Evolutionary conservation across 2,113 vertebrate genomes (phyloP).

Genomic region (human (Homo sapiens)): DNA sequence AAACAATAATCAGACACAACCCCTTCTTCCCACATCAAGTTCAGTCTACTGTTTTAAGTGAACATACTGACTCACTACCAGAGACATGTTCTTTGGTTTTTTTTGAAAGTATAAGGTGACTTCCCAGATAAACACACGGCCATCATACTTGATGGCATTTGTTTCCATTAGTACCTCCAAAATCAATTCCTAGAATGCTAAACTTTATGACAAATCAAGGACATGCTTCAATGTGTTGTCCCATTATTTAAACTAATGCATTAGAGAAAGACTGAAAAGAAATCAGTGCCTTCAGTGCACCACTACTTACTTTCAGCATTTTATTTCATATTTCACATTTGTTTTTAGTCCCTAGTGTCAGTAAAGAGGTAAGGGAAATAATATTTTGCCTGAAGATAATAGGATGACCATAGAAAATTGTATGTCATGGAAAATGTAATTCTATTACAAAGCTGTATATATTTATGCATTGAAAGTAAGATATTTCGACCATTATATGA

Average conservation of each 20-base stretch:
- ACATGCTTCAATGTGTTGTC: not conserved
- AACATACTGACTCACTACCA: not conserved
- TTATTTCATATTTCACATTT: not conserved
- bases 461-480: not conserved
- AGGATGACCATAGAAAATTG: not conserved
- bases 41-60: not conserved
- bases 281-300: not conserved
- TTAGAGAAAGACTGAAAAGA: not conserved
- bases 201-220: not conserved
- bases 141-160: not conserved
- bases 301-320: not conserved
- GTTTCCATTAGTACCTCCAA: not conserved
- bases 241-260: not conserved
- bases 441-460: not conserved
- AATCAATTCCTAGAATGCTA: not conserved
- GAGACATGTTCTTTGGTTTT: not conserved
- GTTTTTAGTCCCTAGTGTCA: not conserved
- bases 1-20: not conserved
- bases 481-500: not conserved
- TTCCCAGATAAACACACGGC: not conserved
- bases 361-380: conserved; percentile 5
- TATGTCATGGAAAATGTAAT: conserved; percentile 14
- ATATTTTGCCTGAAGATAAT: conserved; percentile 16
- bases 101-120: not conserved
- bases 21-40: not conserved